A percentile compares a stretch with the other conserved stretches of the same genome.
Evolutionary conservation across 1,140 invertebrate species (phyloP).

Genomic region (Rhopalosiphum padi): DNA sequence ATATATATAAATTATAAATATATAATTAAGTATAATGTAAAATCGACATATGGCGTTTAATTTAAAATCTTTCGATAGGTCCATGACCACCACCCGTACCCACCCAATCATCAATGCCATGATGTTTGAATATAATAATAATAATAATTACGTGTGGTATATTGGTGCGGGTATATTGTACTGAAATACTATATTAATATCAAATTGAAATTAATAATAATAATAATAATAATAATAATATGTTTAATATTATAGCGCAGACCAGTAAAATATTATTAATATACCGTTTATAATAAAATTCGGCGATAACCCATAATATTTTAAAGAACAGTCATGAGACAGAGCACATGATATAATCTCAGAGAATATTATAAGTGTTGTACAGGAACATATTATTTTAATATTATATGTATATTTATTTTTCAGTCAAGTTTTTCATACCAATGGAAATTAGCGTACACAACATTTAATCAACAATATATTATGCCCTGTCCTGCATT

Average conservation of each 20-base stretch:
- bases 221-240: neutral
- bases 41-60: neutral
- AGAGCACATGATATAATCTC: too few species aligned
- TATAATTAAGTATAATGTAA: neutral
- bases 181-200: neutral
- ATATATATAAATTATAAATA: neutral
- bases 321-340: too few species aligned
- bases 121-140: neutral
- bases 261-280: too few species aligned
- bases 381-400: too few species aligned
- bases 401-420: too few species aligned
- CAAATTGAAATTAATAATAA: neutral
- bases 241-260: too few species aligned
- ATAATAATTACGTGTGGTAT: neutral
- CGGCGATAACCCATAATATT: neutral
- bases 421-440: too few species aligned
- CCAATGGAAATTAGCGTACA: too few species aligned
- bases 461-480: too few species aligned
- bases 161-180: too few species aligned
- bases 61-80: neutral
- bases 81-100: neutral
- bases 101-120: neutral
- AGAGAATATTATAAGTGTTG: too few species aligned
- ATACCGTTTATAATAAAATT: neutral
- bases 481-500: neutral